Conservation (phyloP, 2,113 vertebrate species). For the western clawed frog (Xenopus tropicalis) region DNA sequence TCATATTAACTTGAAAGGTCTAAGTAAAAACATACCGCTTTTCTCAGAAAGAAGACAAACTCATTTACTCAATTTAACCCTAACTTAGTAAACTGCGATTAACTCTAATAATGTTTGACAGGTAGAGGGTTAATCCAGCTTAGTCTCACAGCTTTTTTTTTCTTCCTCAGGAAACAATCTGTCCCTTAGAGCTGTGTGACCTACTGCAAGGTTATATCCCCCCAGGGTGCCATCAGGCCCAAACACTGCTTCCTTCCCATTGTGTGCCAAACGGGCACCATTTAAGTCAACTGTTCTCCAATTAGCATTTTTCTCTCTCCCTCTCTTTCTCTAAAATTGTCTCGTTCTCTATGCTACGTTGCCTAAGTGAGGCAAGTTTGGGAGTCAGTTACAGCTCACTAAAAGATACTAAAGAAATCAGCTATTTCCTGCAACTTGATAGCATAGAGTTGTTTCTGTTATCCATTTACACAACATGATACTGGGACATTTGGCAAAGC, state of each 20-base stretch:
- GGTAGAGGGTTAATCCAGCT: constrained; percentile 72
- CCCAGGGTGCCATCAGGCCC: constrained; percentile 84
- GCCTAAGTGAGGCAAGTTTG: constrained; percentile 72
- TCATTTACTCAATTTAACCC: constrained; percentile 71
- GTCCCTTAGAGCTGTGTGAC: constrained; percentile 79
- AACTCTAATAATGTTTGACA: constrained; percentile 74
- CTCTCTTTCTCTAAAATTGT: constrained; percentile 61
- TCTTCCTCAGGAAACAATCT: constrained; percentile 85
- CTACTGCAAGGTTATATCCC: constrained; percentile 90
- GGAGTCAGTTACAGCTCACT: constrained; percentile 81
- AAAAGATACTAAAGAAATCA: constrained; percentile 69
- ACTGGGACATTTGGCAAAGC: constrained; percentile 68
- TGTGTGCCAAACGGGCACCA: constrained; percentile 96
- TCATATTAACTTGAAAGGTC: too few relatives aligned
- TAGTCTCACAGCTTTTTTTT: constrained; percentile 80
- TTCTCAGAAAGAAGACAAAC: constrained; percentile 59
- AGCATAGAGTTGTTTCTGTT: constrained; percentile 83
- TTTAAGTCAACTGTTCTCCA: constrained; percentile 97
- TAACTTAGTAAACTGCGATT: constrained; percentile 63
- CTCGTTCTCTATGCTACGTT: constrained; percentile 79
- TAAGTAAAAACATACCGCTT: neutral
- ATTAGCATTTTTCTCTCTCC: constrained; percentile 80
- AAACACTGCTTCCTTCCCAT: constrained; percentile 83
- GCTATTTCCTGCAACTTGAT: constrained; percentile 92
- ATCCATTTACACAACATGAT: constrained; percentile 79